Conservation (phyloP, 2,797 vertebrate species). For the Galago senegalensis region DNA sequence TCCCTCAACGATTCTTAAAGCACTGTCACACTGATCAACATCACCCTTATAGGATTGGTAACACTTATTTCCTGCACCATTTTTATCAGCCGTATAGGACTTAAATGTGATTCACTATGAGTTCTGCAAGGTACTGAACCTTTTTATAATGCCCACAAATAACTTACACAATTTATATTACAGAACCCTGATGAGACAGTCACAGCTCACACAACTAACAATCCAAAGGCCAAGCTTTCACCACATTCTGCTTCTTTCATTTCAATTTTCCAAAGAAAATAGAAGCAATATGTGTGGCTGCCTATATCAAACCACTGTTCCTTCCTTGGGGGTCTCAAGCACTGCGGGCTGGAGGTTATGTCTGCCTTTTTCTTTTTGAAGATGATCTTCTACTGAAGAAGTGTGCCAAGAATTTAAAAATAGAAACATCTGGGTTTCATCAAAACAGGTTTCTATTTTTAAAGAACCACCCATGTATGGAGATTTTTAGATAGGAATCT, state of each 20-base stretch:
- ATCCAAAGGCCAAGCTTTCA: slow-evolving; percentile 64
- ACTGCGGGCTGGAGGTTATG: slow-evolving; percentile 33
- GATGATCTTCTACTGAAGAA: slow-evolving; percentile 51
- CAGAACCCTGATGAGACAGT: background rate
- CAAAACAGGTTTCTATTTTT: slow-evolving; percentile 69
- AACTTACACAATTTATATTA: slow-evolving; percentile 28
- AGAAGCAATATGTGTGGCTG: background rate
- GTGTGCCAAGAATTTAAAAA: slow-evolving; percentile 79
- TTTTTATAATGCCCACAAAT: slow-evolving; percentile 52
- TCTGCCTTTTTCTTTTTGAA: slow-evolving; percentile 55
- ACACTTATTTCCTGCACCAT: slow-evolving; percentile 67
- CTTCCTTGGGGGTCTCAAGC: slow-evolving; percentile 37
- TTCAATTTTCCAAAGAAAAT: slow-evolving; percentile 55
- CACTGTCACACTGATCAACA: slow-evolving; percentile 57
- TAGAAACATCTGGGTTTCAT: slow-evolving; percentile 67
- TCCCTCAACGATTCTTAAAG: slow-evolving; percentile 63
- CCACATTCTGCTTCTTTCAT: slow-evolving; percentile 50
- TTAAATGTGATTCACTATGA: slow-evolving; percentile 63
- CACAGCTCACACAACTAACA: slow-evolving; percentile 45
- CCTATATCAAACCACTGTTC: slow-evolving; percentile 25
- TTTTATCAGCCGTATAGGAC: slow-evolving; percentile 63
- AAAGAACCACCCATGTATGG: slow-evolving; percentile 43
- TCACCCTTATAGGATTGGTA: background rate
- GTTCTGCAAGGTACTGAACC: slow-evolving; percentile 22
- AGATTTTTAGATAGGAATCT: slow-evolving; percentile 59